These are phyloP conservation scores for Pristionchus maxplancki DNA, from an alignment of 2,888 invertebrate species.

Conservation along the genomic window DNA sequence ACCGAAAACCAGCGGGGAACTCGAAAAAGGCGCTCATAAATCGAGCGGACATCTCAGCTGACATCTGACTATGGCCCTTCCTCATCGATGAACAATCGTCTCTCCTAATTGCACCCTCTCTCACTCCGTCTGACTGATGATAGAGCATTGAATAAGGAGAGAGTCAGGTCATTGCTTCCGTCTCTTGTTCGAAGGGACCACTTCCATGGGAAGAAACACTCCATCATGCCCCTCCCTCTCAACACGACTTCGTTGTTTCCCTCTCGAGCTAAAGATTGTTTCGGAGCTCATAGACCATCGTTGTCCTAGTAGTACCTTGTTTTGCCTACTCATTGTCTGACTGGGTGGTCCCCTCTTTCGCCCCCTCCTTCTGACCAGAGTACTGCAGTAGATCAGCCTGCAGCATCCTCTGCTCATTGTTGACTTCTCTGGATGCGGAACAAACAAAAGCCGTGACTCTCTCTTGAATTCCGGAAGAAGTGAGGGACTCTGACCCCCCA, in stretches of 20 bases:
- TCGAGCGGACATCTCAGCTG: background rate
- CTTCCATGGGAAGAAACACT: background rate
- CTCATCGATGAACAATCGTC: background rate
- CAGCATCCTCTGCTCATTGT: background rate
- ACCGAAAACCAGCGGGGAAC: background rate
- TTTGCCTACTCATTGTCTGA: too few species aligned
- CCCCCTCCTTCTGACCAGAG: background rate
- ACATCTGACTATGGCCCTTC: background rate
- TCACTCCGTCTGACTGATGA: background rate
- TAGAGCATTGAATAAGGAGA: background rate
- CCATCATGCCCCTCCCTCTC: constrained; percentile 1
- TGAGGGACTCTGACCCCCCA: background rate
- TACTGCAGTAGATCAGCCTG: background rate
- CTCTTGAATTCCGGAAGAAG: background rate
- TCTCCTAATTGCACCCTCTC: background rate
- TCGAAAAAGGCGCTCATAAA: background rate
- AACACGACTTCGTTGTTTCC: background rate
- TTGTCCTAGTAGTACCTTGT: background rate
- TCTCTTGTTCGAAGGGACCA: background rate
- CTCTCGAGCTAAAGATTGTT: background rate
- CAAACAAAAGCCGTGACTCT: constrained; percentile 11
- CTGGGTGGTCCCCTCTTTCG: too few species aligned
- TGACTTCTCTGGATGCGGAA: background rate
- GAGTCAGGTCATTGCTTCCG: background rate
- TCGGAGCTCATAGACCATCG: background rate